phyloP scores from a whole-genome alignment of 1,140 invertebrate genomes.

The Leptinotarsa texana region DNA sequence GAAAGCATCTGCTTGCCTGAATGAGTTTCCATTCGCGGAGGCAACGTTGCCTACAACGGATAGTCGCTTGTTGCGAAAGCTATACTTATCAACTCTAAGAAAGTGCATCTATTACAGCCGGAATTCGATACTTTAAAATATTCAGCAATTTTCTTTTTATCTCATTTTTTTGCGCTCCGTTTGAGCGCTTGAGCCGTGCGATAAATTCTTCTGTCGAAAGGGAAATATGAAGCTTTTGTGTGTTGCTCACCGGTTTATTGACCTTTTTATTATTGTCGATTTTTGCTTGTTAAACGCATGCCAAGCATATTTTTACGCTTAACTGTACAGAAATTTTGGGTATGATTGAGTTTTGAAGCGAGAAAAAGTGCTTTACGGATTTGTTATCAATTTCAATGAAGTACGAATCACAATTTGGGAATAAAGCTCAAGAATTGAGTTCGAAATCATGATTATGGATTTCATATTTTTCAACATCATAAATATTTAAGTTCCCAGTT shows the following conservation, averaged over 20 bases:
- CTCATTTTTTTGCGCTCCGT: conserved; percentile 7
- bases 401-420: too few relatives aligned
- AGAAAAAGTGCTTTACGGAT: too few relatives aligned
- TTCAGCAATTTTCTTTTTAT: conserved; percentile 1
- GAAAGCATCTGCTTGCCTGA: conserved; percentile 37
- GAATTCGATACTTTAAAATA: conserved; percentile 1
- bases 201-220: not conserved
- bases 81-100: conserved; percentile 28
- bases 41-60: not conserved
- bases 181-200: not conserved
- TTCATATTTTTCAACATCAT: too few relatives aligned
- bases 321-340: too few relatives aligned
- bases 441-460: too few relatives aligned
- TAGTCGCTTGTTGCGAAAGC: conserved; percentile 32
- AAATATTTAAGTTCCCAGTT: too few relatives aligned
- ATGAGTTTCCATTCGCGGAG: conserved; percentile 36
- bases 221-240: not conserved
- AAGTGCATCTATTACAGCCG: conserved; percentile 23
- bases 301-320: too few relatives aligned
- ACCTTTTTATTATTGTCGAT: not conserved
- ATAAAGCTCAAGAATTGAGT: too few relatives aligned
- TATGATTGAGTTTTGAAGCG: too few relatives aligned
- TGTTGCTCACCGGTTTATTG: not conserved
- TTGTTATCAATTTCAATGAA: too few relatives aligned
- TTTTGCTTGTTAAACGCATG: not conserved